These are phyloP conservation scores for Odontomachus brunneus DNA, from an alignment of 1,140 invertebrate genomes.

Conservation along the genomic window DNA sequence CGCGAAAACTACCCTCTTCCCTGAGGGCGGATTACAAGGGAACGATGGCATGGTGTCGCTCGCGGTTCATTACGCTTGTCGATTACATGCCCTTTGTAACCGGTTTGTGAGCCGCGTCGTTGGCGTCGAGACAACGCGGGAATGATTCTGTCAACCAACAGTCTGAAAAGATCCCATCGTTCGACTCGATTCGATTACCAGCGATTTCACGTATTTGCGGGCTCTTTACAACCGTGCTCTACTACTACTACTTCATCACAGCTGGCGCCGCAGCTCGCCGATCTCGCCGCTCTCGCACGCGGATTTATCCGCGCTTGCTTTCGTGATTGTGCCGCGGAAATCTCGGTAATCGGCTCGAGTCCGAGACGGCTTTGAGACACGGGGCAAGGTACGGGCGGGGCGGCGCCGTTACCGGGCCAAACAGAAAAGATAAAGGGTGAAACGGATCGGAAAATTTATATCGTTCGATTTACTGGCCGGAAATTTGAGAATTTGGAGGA, in stretches of 20 bases:
- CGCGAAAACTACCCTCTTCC: constrained; percentile 19
- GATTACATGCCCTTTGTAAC: constrained; percentile 41
- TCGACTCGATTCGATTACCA: constrained; percentile 3
- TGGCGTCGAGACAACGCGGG: not conserved
- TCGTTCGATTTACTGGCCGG: constrained; percentile 33
- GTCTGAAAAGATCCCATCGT: constrained; percentile 6
- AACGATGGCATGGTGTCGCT: not conserved
- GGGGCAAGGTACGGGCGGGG: not conserved
- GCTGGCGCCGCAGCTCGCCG: too few species aligned
- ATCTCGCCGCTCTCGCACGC: not conserved
- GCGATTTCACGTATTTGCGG: not conserved
- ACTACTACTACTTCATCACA: not conserved
- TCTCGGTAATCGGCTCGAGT: constrained; percentile 5
- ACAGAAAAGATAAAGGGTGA: constrained; percentile 31
- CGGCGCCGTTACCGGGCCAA: not conserved
- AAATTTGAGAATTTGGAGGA: constrained; percentile 31
- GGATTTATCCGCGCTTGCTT: constrained; percentile 33
- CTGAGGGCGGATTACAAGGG: not conserved
- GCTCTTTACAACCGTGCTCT: constrained; percentile 8
- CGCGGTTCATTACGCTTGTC: constrained; percentile 53
- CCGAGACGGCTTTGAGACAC: not conserved
- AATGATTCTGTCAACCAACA: constrained; percentile 29
- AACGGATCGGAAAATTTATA: constrained; percentile 61
- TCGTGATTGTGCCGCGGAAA: constrained; percentile 8
- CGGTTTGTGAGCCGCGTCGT: not conserved